Conservation (phyloP, 2,797 vertebrate species). For the Podargus strigoides region DNA sequence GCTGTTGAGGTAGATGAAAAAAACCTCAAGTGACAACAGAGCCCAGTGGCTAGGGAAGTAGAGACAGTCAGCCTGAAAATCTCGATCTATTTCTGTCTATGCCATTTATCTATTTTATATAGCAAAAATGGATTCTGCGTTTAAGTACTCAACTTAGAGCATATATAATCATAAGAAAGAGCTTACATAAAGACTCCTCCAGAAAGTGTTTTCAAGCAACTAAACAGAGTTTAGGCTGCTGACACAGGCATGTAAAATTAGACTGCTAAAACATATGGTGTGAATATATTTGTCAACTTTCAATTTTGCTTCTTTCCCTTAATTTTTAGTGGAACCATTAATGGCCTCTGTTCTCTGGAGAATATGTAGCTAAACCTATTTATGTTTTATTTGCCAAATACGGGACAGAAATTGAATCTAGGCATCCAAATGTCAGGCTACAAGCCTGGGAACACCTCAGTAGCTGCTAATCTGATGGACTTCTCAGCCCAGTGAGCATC, state of each 20-base stretch:
- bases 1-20: not conserved
- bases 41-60: not conserved
- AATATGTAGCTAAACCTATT: not conserved
- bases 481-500: not conserved
- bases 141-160: conserved; percentile 31
- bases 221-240: conserved; percentile 49
- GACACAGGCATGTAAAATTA: conserved; percentile 57
- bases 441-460: not conserved
- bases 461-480: not conserved
- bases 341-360: not conserved
- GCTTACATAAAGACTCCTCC: conserved; percentile 55
- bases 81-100: conserved; percentile 35
- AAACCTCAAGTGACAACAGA: not conserved
- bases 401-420: not conserved
- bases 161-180: conserved; percentile 47
- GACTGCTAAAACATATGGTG: conserved; percentile 59
- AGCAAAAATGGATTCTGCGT: not conserved
- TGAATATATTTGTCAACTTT: conserved; percentile 54
- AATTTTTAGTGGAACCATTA: conserved; percentile 26
- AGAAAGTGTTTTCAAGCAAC: conserved; percentile 59
- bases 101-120: conserved; percentile 30
- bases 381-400: not conserved
- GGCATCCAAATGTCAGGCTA: not conserved
- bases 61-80: conserved; percentile 12
- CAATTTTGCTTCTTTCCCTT: conserved; percentile 1